Percentiles rank a stretch among this genome's conserved stretches.
phyloP scores from a whole-genome alignment of 1,140 invertebrate genomes.

The Drosophila punjabiensis region DNA sequence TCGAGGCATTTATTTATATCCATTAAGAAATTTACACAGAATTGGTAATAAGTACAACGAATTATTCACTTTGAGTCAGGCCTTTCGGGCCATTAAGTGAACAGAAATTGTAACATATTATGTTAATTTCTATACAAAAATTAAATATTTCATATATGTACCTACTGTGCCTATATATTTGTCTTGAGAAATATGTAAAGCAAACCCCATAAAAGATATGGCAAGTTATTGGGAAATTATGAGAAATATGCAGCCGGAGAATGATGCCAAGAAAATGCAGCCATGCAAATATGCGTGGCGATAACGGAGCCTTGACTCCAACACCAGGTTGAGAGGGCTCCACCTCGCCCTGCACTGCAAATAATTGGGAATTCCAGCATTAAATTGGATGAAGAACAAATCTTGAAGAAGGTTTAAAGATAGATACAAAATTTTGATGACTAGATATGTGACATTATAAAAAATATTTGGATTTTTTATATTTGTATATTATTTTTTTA shows the following conservation, averaged over 20 bases:
- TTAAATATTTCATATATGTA: neutral
- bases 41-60: neutral
- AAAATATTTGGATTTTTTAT: no score
- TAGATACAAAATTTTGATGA: neutral
- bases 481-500: no score
- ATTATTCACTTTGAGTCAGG: slow-evolving; percentile 13
- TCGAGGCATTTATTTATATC: slow-evolving; percentile 4
- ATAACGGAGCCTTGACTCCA: slow-evolving; percentile 56
- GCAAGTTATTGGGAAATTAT: slow-evolving; percentile 41
- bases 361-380: neutral
- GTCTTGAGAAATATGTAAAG: neutral
- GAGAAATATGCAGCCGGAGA: slow-evolving; percentile 31
- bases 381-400: neutral
- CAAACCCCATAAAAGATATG: slow-evolving; percentile 14
- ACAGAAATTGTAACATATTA: neutral
- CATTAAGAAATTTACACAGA: slow-evolving; percentile 5
- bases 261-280: slow-evolving; percentile 26
- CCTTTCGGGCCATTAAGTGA: neutral
- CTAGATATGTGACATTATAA: no score
- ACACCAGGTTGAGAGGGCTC: slow-evolving; percentile 27
- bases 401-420: neutral
- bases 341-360: slow-evolving; percentile 18
- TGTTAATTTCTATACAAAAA: neutral
- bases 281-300: slow-evolving; percentile 70
- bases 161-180: neutral